Conservation (phyloP, 2,113 vertebrate species). For the Lasiurus borealis region DNA sequence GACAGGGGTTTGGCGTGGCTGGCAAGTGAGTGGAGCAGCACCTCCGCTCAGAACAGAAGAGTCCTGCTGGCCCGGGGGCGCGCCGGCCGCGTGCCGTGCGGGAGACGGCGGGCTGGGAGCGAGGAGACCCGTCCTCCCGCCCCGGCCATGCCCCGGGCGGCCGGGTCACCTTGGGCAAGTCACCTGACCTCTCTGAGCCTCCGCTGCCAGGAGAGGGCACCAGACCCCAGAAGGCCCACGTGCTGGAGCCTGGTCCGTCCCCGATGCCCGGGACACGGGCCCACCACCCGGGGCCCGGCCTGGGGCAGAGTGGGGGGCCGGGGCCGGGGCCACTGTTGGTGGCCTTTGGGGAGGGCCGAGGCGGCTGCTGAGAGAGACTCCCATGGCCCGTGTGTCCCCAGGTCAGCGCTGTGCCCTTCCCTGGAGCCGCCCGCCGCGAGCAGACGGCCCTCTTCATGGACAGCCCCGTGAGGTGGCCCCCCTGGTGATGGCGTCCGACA, state of each 20-base stretch:
- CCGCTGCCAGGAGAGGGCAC: background rate
- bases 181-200: slow-evolving; percentile 51
- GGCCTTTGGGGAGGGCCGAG: background rate
- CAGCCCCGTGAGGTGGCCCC: slow-evolving; percentile 36
- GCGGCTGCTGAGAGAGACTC: background rate
- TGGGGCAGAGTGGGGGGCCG: background rate
- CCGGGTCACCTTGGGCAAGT: slow-evolving; percentile 3
- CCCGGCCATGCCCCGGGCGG: background rate
- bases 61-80: background rate
- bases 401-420: slow-evolving; percentile 38
- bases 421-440: slow-evolving; percentile 49
- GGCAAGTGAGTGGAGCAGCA: background rate
- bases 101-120: background rate
- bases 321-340: background rate
- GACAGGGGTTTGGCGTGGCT: slow-evolving; percentile 59
- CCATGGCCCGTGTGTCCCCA: background rate
- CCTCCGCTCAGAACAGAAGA: background rate
- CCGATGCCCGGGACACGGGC: background rate
- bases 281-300: background rate
- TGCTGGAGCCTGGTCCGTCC: accelerated
- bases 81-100: background rate
- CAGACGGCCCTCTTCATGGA: slow-evolving; percentile 83
- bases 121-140: accelerated
- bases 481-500: slow-evolving; percentile 95
- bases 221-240: too few species aligned